Evolutionary conservation across 2,888 invertebrate species (phyloP), one percentile per base, ranked within the genome.

Genomic region (Drosophila rubida): DNA sequence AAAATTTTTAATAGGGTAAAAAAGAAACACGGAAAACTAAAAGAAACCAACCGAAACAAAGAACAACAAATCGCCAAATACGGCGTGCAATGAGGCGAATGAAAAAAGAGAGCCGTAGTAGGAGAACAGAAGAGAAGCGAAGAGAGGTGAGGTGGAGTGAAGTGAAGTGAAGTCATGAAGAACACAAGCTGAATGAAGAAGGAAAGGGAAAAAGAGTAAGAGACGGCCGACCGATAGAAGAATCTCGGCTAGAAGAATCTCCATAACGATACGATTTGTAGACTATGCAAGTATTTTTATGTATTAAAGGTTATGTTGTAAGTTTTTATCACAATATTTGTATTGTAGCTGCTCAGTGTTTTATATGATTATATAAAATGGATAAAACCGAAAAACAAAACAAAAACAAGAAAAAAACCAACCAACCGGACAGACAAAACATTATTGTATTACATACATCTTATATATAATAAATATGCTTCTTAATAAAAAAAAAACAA

Each of bases 301-400:
- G 87, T 85, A 89, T 90, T 88, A 87, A 90, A 88, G 80, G 89
- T 90, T 90, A 90, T 90, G 88, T 89, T 90, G 83, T 90, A 90
- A 90, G 90, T 89, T 90, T 90, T 90, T 89, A 89, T 89, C 82
- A 89, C 82, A 88, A 90, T 90, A 90, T 87, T 90, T 90, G 88
- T 90, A 90, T 89, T 90, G 90, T 90, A 90, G 90, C 90, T 90
- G 90, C 90, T 90, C 90, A 89, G 90, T 90, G 90, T 90, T 90
- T 90, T 90, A 90, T 86, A 86, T 88, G 85, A 86, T 88, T 87
- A 87, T 88, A 84, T 84, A 86, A 82, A 86, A 82, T 86, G 80
- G 76, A 86, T 81, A 76, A 78, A 70, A 60, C 25, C 60, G 60
- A 63, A 68, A 49, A 48, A 68, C 60, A 55, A 53, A 55, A 50